Percentiles rank a stretch among this genome's conserved stretches.
Evolutionary conservation across 1,140 invertebrate genomes (phyloP).

Genomic region (Lepidurus couesii): DNA sequence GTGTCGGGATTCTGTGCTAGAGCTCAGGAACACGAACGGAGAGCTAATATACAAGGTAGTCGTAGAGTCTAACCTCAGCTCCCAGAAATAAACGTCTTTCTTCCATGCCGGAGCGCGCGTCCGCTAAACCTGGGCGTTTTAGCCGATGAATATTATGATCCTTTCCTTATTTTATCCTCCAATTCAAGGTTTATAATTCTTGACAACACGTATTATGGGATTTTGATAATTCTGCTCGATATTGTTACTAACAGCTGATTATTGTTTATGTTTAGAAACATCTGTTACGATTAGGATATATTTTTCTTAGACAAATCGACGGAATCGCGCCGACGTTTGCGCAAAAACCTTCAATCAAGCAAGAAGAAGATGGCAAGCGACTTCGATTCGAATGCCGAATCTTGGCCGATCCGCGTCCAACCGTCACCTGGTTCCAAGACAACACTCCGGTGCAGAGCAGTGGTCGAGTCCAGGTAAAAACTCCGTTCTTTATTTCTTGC

Average conservation of each 20-base stretch:
- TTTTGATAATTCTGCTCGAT: too few species aligned
- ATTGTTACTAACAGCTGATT: too few species aligned
- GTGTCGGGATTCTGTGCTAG: neutral
- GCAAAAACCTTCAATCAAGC: conserved; percentile 92
- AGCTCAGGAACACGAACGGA: neutral
- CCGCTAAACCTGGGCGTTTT: neutral
- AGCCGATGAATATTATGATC: neutral
- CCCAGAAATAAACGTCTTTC: conserved; percentile 15
- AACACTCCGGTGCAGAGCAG: conserved; percentile 67
- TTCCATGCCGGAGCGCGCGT: neutral
- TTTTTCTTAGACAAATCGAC: conserved; percentile 79
- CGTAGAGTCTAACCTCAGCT: conserved; percentile 3
- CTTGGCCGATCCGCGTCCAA: conserved; percentile 85
- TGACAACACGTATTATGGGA: too few species aligned
- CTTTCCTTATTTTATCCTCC: neutral
- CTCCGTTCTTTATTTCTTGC: neutral
- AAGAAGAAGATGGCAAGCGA: conserved; percentile 93
- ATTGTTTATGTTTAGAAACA: neutral
- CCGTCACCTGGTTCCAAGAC: conserved; percentile 87
- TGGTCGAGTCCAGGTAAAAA: conserved; percentile 70
- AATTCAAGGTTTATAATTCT: neutral
- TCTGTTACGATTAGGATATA: conserved; percentile 27
- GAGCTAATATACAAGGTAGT: conserved; percentile 8
- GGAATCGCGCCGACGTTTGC: conserved; percentile 94
- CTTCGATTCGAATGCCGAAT: conserved; percentile 93